These are phyloP conservation scores for Lissonota sp. DNA, from an alignment of 2,888 invertebrate genomes.

Conservation along the genomic window DNA sequence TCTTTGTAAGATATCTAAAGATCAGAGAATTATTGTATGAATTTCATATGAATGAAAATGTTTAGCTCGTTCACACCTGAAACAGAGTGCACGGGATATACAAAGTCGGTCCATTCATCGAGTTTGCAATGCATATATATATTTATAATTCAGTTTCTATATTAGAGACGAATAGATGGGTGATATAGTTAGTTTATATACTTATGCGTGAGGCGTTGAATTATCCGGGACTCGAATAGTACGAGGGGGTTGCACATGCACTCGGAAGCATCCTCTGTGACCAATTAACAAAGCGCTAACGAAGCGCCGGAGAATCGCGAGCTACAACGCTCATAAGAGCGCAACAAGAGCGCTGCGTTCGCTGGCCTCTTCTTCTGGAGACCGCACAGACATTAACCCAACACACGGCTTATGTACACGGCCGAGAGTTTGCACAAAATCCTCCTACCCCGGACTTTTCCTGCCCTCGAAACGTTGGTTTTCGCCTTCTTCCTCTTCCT, in stretches of 20 bases:
- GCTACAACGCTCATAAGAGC: slow-evolving; percentile 24
- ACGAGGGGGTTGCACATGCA: slow-evolving; percentile 57
- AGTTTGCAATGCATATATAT: neutral
- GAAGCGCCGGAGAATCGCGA: slow-evolving; percentile 75
- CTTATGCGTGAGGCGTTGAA: slow-evolving; percentile 77
- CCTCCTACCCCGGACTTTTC: slow-evolving; percentile 34
- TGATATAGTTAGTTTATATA: slow-evolving; percentile 61
- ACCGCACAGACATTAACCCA: slow-evolving; percentile 36
- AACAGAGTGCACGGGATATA: too few species aligned
- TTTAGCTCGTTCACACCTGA: too few species aligned
- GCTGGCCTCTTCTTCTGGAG: slow-evolving; percentile 40
- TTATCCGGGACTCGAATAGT: slow-evolving; percentile 76
- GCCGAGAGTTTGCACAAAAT: neutral
- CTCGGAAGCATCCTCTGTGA: slow-evolving; percentile 83
- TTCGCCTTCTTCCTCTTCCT: too few species aligned
- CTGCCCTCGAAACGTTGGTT: slow-evolving; percentile 56
- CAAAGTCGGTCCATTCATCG: too few species aligned
- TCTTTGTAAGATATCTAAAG: too few species aligned
- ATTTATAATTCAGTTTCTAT: slow-evolving; percentile 32
- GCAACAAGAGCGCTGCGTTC: slow-evolving; percentile 31
- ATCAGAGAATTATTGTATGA: too few species aligned
- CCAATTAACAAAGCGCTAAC: slow-evolving; percentile 83
- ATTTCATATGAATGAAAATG: too few species aligned
- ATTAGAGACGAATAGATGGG: slow-evolving; percentile 53
- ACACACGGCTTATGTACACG: slow-evolving; percentile 9